Conservation (phyloP, 2,797 vertebrate genomes). For the Siniperca scherzeri region DNA sequence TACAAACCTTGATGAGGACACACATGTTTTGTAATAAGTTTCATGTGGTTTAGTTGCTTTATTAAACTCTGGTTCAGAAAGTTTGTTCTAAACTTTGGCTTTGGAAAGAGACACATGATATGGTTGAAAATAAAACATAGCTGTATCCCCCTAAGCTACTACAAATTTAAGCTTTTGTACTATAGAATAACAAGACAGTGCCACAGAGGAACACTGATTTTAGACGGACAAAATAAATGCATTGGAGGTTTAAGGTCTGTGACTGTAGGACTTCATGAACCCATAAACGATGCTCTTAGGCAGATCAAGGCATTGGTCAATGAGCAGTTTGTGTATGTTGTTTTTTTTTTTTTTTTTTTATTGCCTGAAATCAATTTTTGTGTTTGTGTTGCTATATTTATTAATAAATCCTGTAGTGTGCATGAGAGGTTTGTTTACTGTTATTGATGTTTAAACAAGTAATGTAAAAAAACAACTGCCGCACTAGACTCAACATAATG, state of each 20-base stretch:
- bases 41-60: neutral
- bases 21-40: neutral
- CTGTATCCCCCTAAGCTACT: neutral
- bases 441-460: neutral
- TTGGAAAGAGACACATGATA: neutral
- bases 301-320: neutral
- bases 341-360: neutral
- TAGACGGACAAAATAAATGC: neutral
- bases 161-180: neutral
- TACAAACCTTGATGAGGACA: neutral
- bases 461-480: neutral
- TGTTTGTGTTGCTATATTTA: neutral
- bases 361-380: neutral
- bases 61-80: neutral
- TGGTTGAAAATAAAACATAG: neutral
- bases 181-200: neutral
- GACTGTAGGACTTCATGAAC: neutral
- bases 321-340: neutral
- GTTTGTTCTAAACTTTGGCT: neutral
- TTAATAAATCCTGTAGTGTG: neutral
- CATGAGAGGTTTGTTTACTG: neutral
- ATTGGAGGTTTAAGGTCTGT: neutral
- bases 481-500: neutral
- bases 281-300: neutral
- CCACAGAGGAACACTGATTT: neutral